Conservation (phyloP, 2,113 vertebrate species). For the Halichoeres trimaculatus region DNA sequence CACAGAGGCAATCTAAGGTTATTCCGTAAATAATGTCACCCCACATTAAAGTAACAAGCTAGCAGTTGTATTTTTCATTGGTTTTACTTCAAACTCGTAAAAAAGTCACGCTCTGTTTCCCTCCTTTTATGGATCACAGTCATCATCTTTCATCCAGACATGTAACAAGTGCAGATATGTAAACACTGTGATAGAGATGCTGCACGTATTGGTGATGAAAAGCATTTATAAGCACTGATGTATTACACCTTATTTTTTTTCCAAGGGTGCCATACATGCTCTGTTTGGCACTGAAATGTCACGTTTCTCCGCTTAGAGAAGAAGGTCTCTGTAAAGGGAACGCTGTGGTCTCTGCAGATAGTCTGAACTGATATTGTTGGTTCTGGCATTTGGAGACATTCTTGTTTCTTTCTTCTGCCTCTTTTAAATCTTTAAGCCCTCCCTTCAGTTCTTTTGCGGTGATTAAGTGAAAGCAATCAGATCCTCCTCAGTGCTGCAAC, state of each 20-base stretch:
- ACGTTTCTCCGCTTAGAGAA: slow-evolving; percentile 1
- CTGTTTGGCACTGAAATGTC: neutral
- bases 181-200: neutral
- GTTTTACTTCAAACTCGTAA: slow-evolving; percentile 6
- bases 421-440: slow-evolving; percentile 8
- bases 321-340: neutral
- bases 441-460: slow-evolving; percentile 37
- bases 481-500: slow-evolving; percentile 62
- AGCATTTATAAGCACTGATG: neutral
- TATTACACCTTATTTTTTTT: neutral
- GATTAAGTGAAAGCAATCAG: slow-evolving; percentile 69
- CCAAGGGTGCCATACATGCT: neutral
- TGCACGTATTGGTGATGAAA: neutral
- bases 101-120: neutral
- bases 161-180: neutral
- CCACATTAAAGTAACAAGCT: neutral
- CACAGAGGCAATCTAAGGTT: slow-evolving; percentile 13
- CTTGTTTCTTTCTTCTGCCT: neutral
- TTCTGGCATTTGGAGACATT: slow-evolving; percentile 27
- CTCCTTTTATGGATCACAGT: neutral
- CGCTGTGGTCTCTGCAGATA: neutral
- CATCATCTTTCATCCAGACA: neutral
- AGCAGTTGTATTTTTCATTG: slow-evolving; percentile 27
- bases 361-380: slow-evolving; percentile 3
- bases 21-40: slow-evolving; percentile 30